phyloP scores from a whole-genome alignment of 2,888 invertebrate species.

The Hyalella azteca region DNA sequence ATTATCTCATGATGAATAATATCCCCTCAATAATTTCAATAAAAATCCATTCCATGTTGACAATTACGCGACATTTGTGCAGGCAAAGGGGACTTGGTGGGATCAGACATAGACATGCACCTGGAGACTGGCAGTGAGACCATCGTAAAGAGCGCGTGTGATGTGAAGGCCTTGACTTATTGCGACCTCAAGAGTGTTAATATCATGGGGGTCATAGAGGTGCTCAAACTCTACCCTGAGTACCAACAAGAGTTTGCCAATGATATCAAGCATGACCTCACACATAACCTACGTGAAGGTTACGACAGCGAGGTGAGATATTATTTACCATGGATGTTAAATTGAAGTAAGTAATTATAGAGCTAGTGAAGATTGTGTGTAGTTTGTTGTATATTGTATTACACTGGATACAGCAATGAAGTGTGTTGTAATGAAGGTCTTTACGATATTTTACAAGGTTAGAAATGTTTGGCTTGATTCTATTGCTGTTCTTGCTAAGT shows the following conservation, averaged over 20 bases:
- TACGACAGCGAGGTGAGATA: conserved; percentile 84
- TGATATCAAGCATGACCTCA: conserved; percentile 93
- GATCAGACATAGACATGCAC: conserved; percentile 86
- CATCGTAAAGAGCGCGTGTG: conserved; percentile 90
- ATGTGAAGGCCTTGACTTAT: conserved; percentile 92
- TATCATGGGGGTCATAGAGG: conserved; percentile 87
- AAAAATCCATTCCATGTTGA: too few relatives aligned
- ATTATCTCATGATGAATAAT: not conserved
- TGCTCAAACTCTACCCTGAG: conserved; percentile 87
- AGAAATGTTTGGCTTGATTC: too few relatives aligned
- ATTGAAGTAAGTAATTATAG: too few relatives aligned
- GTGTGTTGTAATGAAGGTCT: too few relatives aligned
- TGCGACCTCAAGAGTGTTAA: conserved; percentile 94
- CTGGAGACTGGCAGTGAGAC: conserved; percentile 73
- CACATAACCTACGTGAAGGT: conserved; percentile 91
- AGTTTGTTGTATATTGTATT: too few relatives aligned
- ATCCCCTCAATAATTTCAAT: too few relatives aligned
- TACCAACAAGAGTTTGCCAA: conserved; percentile 92
- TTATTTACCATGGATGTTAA: too few relatives aligned
- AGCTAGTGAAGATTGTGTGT: too few relatives aligned
- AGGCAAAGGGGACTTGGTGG: conserved; percentile 96
- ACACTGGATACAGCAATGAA: too few relatives aligned
- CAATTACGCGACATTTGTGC: conserved; percentile 45
- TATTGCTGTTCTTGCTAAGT: too few relatives aligned
- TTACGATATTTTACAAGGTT: too few relatives aligned